Evolutionary conservation across 2,888 invertebrate species (phyloP), one percentile per base, ranked within the genome.

Genomic region (Netelia inedita): DNA sequence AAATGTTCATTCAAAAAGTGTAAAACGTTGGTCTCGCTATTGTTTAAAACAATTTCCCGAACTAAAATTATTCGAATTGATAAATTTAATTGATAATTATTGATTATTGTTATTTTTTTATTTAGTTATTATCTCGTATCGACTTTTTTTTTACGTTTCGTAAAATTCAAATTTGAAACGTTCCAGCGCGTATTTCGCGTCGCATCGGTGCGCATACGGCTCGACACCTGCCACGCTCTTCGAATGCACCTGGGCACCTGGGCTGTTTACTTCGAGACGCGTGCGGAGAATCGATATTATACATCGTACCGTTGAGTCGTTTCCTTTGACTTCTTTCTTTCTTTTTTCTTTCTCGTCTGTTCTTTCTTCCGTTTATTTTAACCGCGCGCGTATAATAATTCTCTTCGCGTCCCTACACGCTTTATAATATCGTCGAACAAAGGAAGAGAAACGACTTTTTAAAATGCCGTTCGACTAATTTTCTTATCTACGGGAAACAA

Each of bases 231-330:
- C 79, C 68, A 74, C 57, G 50, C 21, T 68, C 57, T 43, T 46
- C 55, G 72, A 81, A 79, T 66, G 71, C 85, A 85, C 85, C 85
- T 85, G 85, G 35, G 71, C 85, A 85, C 85, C 85, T 85, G 85
- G 35, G 82, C 74, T 72, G 0, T 61, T 66, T 76, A 59, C 68
- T 76, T 21, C 76, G 65, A 72, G 73, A 79, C 79, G 82, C 83
- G 83, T 85, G 75, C 79, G 61, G 55, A 68, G 80, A 83, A 83
- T 83, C 83, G 69, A 83, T 83, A 83, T 79, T 74, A 71, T 10
- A 71, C n/a, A 71, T 73, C 59, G 57, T 16, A 63, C 53, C 35
- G 66, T 55, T 50, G 28, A 14, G n/a, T 46, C 28, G 16, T 82
- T 82, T 76, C 23, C 65, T 71, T 76, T 61, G 61, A 71, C 55